phyloP scores from a whole-genome alignment of 2,888 invertebrate genomes.

The Corbicula japonica region DNA sequence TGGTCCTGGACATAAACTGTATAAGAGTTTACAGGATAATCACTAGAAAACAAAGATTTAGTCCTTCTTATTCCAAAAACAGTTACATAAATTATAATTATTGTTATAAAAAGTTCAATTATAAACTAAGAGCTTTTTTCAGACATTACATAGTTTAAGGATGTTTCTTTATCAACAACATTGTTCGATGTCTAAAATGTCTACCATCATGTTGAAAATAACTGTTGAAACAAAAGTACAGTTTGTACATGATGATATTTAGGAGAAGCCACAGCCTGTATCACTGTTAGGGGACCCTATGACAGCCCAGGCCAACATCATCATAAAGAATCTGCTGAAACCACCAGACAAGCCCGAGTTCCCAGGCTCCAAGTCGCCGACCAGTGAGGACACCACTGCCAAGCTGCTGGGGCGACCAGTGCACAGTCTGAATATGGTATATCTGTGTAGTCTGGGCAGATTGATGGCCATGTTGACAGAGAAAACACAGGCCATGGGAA shows the following conservation, averaged over 20 bases:
- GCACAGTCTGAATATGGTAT: slow-evolving; percentile 72
- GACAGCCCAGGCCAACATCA: slow-evolving; percentile 83
- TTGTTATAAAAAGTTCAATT: too few species aligned
- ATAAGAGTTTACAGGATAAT: too few species aligned
- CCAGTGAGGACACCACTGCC: slow-evolving; percentile 26
- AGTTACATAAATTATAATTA: too few species aligned
- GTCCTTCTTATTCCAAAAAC: too few species aligned
- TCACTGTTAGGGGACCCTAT: slow-evolving; percentile 86
- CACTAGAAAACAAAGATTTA: too few species aligned
- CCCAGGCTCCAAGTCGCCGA: neutral
- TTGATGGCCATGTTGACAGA: slow-evolving; percentile 72
- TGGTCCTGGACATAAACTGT: too few species aligned
- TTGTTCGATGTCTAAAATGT: neutral
- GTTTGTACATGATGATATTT: slow-evolving; percentile 1
- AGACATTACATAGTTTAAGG: too few species aligned
- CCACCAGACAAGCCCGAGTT: slow-evolving; percentile 34
- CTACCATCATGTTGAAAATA: too few species aligned
- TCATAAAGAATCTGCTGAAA: slow-evolving; percentile 86
- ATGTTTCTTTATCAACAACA: too few species aligned
- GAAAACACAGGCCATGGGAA: slow-evolving; percentile 42
- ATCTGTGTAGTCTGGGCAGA: slow-evolving; percentile 78
- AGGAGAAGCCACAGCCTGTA: slow-evolving; percentile 64
- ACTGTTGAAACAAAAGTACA: too few species aligned
- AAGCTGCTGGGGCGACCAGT: slow-evolving; percentile 58
- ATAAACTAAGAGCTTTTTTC: too few species aligned